Evolutionary conservation across 2,888 invertebrate genomes (phyloP).

Genomic region (Euplagia quadripunctaria): DNA sequence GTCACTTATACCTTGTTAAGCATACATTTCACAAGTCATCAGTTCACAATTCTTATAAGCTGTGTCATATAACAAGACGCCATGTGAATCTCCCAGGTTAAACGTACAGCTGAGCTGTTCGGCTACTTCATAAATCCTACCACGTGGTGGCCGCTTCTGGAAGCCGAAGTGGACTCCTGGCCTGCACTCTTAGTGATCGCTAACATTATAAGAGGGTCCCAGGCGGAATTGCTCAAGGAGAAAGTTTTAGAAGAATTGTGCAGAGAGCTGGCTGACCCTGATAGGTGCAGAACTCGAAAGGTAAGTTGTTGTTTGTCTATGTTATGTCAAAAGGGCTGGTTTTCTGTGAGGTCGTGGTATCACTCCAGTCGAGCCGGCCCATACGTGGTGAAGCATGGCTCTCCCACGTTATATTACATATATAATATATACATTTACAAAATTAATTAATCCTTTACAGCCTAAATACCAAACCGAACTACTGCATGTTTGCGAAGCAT

Average conservation of each 20-base stretch:
- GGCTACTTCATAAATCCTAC: slow-evolving; percentile 92
- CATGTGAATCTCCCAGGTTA: slow-evolving; percentile 76
- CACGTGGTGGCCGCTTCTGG: slow-evolving; percentile 90
- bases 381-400: too few species aligned
- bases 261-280: slow-evolving; percentile 86
- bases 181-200: slow-evolving; percentile 87
- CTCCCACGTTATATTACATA: too few species aligned
- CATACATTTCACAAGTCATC: not conserved
- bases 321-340: not conserved
- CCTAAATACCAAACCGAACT: slow-evolving; percentile 87
- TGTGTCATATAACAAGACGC: not conserved
- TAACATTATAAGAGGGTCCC: slow-evolving; percentile 88
- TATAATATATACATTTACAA: not conserved
- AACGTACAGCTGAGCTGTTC: slow-evolving; percentile 90
- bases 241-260: slow-evolving; percentile 86
- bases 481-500: slow-evolving; percentile 84
- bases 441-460: slow-evolving; percentile 58
- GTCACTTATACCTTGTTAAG: not conserved
- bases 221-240: slow-evolving; percentile 68
- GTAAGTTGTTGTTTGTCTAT: slow-evolving; percentile 55
- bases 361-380: too few species aligned
- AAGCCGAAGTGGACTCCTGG: slow-evolving; percentile 88
- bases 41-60: not conserved
- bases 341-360: too few species aligned
- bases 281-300: slow-evolving; percentile 88